These are phyloP conservation scores for Melanerpes formicivorus DNA, from an alignment of 2,113 vertebrate species.

Conservation along the genomic window DNA sequence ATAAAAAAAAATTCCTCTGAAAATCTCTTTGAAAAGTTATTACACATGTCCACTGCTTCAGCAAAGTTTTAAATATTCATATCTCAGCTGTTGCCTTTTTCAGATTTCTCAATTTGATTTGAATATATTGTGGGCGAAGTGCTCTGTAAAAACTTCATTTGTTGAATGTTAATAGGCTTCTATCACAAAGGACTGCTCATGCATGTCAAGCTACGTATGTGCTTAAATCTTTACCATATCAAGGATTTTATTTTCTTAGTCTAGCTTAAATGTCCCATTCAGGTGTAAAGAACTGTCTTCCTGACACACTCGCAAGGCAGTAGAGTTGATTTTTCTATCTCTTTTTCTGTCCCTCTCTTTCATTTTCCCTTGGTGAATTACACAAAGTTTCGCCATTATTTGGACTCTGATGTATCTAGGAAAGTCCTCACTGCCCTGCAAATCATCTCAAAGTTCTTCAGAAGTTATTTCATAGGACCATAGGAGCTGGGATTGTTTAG, in stretches of 20 bases:
- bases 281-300: background rate
- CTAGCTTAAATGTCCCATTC: background rate
- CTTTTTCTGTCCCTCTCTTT: background rate
- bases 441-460: background rate
- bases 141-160: background rate
- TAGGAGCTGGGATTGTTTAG: too few species aligned
- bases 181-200: background rate
- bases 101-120: constrained; percentile 25
- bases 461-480: background rate
- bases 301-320: background rate
- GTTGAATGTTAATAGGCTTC: background rate
- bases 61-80: constrained; percentile 70
- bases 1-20: constrained; percentile 42
- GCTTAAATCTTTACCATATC: background rate
- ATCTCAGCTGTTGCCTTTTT: constrained; percentile 60
- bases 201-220: background rate
- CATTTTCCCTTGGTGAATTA: background rate
- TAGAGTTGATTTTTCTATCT: background rate
- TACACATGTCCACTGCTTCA: constrained; percentile 64
- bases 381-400: fast-evolving
- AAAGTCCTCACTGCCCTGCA: background rate
- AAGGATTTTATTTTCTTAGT: background rate
- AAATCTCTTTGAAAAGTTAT: constrained; percentile 73
- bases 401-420: background rate
- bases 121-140: background rate